Evolutionary conservation across 2,113 vertebrate species (phyloP).

Genomic region (Campylomormyrus tamandua): DNA sequence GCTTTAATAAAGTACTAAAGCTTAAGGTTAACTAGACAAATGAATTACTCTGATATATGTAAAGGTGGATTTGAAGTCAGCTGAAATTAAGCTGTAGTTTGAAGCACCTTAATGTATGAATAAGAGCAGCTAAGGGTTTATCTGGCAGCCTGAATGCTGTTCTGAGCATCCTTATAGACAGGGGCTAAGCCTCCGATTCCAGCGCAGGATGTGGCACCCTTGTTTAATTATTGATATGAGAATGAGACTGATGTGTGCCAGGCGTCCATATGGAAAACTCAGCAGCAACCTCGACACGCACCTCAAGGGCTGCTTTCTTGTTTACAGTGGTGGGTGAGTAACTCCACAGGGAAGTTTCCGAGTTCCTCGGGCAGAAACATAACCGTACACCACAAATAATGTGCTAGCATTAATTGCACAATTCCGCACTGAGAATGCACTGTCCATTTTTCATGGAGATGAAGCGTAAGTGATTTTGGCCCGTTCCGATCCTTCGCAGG

Average conservation of each 20-base stretch:
- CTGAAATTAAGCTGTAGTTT: neutral
- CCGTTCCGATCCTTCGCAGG: neutral
- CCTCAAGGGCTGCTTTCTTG: neutral
- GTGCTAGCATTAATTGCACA: neutral
- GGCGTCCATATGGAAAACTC: constrained; percentile 10
- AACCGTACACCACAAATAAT: neutral
- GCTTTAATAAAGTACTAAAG: neutral
- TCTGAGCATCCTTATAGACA: neutral
- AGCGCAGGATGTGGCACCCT: neutral
- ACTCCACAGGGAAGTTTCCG: neutral
- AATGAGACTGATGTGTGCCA: neutral
- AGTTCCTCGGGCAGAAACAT: neutral
- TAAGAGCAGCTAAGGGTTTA: neutral
- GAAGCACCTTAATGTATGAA: neutral
- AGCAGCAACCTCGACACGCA: neutral
- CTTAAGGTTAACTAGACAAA: neutral
- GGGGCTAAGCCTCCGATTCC: neutral
- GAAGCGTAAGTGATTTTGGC: neutral
- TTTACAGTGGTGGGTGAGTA: neutral
- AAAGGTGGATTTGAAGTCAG: neutral
- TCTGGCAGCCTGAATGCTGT: neutral
- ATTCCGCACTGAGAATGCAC: neutral
- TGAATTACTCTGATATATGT: neutral
- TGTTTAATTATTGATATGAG: constrained; percentile 16
- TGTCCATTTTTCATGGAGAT: neutral